Evolutionary conservation across 2,888 invertebrate species (phyloP), one percentile per base, ranked within the genome.

Genomic region (Lissonota sp.): DNA sequence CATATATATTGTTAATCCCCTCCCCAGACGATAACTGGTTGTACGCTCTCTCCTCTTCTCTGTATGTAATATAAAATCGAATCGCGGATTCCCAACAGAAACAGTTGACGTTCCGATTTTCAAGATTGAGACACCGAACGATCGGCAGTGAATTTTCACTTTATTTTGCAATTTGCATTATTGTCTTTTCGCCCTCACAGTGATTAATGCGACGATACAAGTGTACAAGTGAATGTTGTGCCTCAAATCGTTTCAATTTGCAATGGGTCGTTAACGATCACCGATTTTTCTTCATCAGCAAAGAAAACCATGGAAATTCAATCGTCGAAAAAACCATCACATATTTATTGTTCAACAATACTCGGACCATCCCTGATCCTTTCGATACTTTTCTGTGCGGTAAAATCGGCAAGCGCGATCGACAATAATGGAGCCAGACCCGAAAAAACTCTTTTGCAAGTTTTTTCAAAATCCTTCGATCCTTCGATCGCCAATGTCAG

Each of bases 21-120:
- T 79, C 76, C 76, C 74, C 49, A 60, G 63, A 58, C 66, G 73
- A 60, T 71, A 63, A 63, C 84, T 64, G 78, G 64, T 71, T 78
- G 63, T 77, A 72, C n/a, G 16, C 37, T 12, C 14, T 4, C 1
- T 16, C 26, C 62, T 73, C 26, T 26, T 26, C 60, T 53, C 55
- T 14, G 40, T 40, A 75, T 81, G 83, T 84, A 82, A 88, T 89
- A 88, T 89, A 86, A 83, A 89, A 88, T 84, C 87, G 85, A 87
- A 85, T 84, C 85, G 83, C 78, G 85, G 85, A 87, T 88, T 88
- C 85, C 85, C 86, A 85, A 85, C 81, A 67, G 67, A 62, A 66
- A 79, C 84, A 84, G 84, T 84, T 78, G 75, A 79, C 84, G 82
- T 82, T 82, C 80, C 67, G 77, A 78, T 76, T 78, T 77, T 72